phyloP scores from a whole-genome alignment of 2,113 vertebrate genomes.

The Lophotis ruficrista region DNA sequence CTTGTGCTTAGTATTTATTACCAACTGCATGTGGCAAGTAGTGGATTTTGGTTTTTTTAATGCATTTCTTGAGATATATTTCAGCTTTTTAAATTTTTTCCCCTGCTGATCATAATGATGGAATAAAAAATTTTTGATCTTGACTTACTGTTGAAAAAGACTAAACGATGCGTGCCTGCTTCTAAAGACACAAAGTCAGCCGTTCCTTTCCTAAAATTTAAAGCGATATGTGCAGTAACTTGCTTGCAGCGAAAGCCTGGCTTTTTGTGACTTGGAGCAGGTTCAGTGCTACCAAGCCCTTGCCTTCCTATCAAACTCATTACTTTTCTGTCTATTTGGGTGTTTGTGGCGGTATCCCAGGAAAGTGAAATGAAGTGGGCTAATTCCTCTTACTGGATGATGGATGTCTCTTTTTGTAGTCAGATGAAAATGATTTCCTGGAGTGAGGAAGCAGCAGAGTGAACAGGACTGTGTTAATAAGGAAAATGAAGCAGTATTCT shows the following conservation, averaged over 20 bases:
- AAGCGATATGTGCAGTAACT: neutral
- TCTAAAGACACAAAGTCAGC: neutral
- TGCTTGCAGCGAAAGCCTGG: neutral
- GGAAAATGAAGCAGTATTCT: neutral
- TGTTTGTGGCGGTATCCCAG: neutral
- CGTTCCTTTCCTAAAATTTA: neutral
- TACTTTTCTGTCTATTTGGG: neutral
- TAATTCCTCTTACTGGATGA: conserved; percentile 31
- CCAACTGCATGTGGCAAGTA: neutral
- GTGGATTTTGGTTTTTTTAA: neutral
- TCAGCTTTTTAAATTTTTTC: neutral
- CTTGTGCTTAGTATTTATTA: neutral
- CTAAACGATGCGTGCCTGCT: neutral
- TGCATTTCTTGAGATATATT: neutral
- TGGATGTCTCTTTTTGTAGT: conserved; percentile 28
- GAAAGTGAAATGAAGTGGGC: neutral
- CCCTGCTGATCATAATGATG: neutral
- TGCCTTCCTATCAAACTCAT: neutral
- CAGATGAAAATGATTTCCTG: conserved; percentile 7
- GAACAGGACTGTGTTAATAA: neutral
- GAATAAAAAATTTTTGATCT: neutral
- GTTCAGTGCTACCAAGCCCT: neutral
- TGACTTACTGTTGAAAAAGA: neutral
- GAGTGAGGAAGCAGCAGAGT: neutral
- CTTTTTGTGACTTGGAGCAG: neutral